Percentiles rank a stretch among this genome's conserved stretches.
phyloP scores from a whole-genome alignment of 2,797 vertebrate species.

The Falco naumanni region DNA sequence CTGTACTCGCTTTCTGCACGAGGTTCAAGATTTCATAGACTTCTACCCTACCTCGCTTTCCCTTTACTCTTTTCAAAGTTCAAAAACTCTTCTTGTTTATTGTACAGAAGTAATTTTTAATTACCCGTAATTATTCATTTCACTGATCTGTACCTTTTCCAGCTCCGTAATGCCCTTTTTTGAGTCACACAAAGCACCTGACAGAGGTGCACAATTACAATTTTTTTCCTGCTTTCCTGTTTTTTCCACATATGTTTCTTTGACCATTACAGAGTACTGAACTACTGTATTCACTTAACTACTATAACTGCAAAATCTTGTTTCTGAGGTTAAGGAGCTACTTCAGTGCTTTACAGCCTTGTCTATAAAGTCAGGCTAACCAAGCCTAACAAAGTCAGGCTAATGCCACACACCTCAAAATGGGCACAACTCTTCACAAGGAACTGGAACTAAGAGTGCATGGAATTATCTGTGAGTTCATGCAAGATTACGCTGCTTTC shows the following conservation, averaged over 20 bases:
- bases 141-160: neutral
- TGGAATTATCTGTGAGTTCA: neutral
- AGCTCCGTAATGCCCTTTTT: neutral
- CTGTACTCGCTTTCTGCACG: neutral
- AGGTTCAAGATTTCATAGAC: neutral
- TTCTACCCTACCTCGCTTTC: neutral
- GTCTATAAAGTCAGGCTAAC: neutral
- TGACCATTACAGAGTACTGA: neutral
- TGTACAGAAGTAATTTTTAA: neutral
- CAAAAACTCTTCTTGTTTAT: neutral
- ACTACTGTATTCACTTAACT: neutral
- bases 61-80: neutral
- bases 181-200: neutral
- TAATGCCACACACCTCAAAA: neutral
- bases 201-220: neutral
- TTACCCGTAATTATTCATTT: neutral
- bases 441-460: neutral
- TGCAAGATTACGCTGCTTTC: neutral
- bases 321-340: neutral
- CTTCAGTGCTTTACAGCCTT: neutral
- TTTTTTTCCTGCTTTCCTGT: neutral
- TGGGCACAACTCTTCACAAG: rapidly evolving
- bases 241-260: neutral
- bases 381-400: neutral
- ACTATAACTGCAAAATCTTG: neutral